These are phyloP conservation scores for Lumbricus terrestris DNA, from an alignment of 2,888 invertebrate species.

Conservation along the genomic window DNA sequence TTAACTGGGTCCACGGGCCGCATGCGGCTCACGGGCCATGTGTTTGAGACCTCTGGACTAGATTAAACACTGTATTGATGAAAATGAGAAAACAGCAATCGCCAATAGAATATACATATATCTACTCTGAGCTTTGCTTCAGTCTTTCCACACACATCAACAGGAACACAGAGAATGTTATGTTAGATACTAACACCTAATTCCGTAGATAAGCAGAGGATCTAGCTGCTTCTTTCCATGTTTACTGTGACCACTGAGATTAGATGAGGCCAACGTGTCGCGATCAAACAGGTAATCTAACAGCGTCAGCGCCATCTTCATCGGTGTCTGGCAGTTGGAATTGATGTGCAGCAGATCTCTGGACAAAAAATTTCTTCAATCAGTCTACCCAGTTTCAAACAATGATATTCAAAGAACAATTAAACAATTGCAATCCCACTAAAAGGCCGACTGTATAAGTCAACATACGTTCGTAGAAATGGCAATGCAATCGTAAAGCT, in stretches of 20 bases:
- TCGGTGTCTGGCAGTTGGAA: constrained; percentile 62
- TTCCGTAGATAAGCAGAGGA: constrained; percentile 62
- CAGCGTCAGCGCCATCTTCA: constrained; percentile 64
- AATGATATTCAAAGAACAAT: neutral
- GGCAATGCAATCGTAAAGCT: too few species aligned
- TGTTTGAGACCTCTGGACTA: too few species aligned
- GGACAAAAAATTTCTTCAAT: constrained; percentile 10
- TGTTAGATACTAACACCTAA: constrained; percentile 54
- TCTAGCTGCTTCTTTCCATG: constrained; percentile 63
- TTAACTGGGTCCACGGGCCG: too few species aligned
- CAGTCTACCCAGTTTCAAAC: neutral
- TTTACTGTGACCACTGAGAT: constrained; percentile 63
- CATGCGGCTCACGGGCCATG: too few species aligned
- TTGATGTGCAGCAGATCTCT: constrained; percentile 63
- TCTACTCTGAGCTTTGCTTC: neutral
- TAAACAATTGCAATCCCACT: neutral
- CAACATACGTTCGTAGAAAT: too few species aligned
- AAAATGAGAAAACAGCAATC: too few species aligned
- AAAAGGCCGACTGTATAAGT: too few species aligned
- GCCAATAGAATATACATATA: too few species aligned
- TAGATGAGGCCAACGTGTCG: constrained; percentile 63
- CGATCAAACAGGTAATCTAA: constrained; percentile 63
- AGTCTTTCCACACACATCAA: neutral
- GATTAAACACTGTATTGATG: too few species aligned
- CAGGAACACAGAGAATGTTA: neutral